These are phyloP conservation scores for Neotoma lepida DNA, from an alignment of 2,113 vertebrate species.

Conservation along the genomic window DNA sequence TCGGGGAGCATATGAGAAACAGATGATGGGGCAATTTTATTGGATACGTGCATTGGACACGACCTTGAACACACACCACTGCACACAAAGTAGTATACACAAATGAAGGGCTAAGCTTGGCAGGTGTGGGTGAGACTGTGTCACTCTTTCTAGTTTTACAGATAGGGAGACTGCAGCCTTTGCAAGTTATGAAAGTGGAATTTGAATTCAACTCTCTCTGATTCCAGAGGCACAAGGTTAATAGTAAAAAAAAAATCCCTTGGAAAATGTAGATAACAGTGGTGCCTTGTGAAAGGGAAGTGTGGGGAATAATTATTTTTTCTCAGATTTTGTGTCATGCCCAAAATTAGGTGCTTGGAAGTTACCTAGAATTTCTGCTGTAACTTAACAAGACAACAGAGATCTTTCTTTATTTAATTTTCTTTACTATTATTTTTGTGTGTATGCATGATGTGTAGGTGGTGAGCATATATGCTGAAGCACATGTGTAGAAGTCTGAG, in stretches of 20 bases:
- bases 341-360: neutral
- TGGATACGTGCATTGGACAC: neutral
- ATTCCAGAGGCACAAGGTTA: neutral
- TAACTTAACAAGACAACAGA: neutral
- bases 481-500: neutral
- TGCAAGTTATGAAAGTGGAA: neutral
- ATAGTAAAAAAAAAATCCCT: neutral
- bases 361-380: conserved; percentile 16
- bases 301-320: neutral
- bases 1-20: neutral
- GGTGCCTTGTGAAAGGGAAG: neutral
- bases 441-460: neutral
- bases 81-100: neutral
- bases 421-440: neutral
- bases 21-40: neutral
- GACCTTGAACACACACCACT: neutral
- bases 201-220: neutral
- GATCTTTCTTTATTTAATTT: neutral
- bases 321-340: neutral
- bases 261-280: neutral
- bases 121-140: neutral
- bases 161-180: neutral
- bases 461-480: neutral
- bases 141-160: neutral
- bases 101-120: neutral